Percentiles rank a stretch among this genome's conserved stretches.
These are phyloP conservation scores for Engystomops pustulosus DNA, from an alignment of 2,113 vertebrate species.

Conservation along the genomic window DNA sequence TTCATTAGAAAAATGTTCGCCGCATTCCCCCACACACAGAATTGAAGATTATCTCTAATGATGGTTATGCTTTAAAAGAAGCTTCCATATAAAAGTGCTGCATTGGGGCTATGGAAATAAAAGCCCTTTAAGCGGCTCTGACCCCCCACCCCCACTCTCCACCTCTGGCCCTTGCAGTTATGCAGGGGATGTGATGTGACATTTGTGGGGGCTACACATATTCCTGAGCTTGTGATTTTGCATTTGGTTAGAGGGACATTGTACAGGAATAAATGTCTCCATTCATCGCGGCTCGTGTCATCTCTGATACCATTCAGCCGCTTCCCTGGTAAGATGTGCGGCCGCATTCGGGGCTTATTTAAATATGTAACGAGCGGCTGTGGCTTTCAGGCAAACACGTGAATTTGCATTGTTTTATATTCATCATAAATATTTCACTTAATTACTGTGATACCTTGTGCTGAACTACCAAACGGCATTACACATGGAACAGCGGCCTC, in stretches of 20 bases:
- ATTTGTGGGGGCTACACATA: background rate
- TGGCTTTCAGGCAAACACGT: slow-evolving; percentile 80
- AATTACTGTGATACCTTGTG: slow-evolving; percentile 81
- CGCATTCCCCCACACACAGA: too few relatives aligned
- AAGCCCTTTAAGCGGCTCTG: too few relatives aligned
- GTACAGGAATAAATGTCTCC: background rate
- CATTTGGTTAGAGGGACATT: background rate
- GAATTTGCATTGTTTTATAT: slow-evolving; percentile 85
- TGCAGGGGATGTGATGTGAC: background rate
- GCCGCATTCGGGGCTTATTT: slow-evolving; percentile 74
- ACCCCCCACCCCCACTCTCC: background rate
- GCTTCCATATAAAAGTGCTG: background rate
- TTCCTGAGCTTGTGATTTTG: background rate
- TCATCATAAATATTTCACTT: slow-evolving; percentile 86
- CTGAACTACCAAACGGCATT: slow-evolving; percentile 81
- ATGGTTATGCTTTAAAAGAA: too few relatives aligned
- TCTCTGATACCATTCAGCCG: background rate
- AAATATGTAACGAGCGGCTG: slow-evolving; percentile 80
- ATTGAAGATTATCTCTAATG: too few relatives aligned
- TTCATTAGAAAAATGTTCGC: too few relatives aligned
- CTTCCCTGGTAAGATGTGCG: slow-evolving; percentile 36
- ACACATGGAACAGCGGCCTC: slow-evolving; percentile 81
- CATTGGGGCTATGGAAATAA: background rate
- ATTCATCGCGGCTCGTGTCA: background rate
- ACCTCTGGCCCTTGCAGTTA: background rate